A percentile compares a stretch with the other conserved stretches of the same genome.
These are phyloP conservation scores for Colletes collaris DNA, from an alignment of 2,888 invertebrate species.

Conservation along the genomic window DNA sequence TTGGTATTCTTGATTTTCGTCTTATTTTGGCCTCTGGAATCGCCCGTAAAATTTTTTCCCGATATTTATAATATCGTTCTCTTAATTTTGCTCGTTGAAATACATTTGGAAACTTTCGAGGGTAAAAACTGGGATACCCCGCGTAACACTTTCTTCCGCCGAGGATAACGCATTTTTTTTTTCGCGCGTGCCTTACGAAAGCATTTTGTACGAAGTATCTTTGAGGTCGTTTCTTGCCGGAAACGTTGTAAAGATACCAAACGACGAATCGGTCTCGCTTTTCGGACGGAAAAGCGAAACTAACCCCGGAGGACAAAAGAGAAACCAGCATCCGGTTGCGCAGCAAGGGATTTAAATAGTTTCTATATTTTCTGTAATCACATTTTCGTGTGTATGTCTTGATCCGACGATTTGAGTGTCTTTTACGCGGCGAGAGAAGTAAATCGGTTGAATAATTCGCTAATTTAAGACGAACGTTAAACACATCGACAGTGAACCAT, in stretches of 20 bases:
- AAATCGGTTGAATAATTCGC: conserved; percentile 8
- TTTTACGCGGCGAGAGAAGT: conserved; percentile 11
- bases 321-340: conserved; percentile 20
- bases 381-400: conserved; percentile 44
- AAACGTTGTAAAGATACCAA: conserved; percentile 42
- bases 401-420: conserved; percentile 25
- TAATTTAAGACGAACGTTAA: conserved; percentile 33
- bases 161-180: conserved; percentile 21
- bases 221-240: conserved; percentile 38
- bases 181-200: conserved; percentile 31
- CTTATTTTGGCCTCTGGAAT: too few species aligned
- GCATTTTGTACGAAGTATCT: conserved; percentile 26
- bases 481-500: conserved; percentile 28
- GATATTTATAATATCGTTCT: too few species aligned
- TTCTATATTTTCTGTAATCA: conserved; percentile 47
- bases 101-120: too few species aligned
- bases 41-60: too few species aligned
- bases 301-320: neutral
- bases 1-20: too few species aligned
- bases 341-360: conserved; percentile 26
- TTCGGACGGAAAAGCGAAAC: conserved; percentile 41
- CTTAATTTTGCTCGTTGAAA: too few species aligned
- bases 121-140: too few species aligned
- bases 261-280: conserved; percentile 27
- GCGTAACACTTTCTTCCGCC: neutral